Percentiles rank a stretch among this genome's conserved stretches.
These are phyloP conservation scores for Tetrapedia diversipes DNA, from an alignment of 2,888 invertebrate species.

Conservation along the genomic window DNA sequence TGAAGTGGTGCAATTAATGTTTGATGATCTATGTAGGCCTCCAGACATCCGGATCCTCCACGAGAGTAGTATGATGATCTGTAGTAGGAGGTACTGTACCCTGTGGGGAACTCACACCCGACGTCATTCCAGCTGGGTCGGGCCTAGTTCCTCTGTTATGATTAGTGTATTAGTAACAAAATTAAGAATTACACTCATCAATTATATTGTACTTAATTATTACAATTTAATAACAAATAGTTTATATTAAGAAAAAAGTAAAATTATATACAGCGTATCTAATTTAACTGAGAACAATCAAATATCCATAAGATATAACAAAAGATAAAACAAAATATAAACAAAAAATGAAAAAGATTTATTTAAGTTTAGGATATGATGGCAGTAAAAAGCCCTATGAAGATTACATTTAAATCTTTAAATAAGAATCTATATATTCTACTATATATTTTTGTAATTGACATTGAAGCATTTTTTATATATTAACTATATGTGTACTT, in stretches of 20 bases:
- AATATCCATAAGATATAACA: no score
- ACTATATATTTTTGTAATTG: no score
- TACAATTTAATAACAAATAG: slow-evolving; percentile 5
- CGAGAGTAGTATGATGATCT: slow-evolving; percentile 91
- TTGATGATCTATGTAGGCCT: slow-evolving; percentile 91
- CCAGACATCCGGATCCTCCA: slow-evolving; percentile 97
- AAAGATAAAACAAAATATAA: no score
- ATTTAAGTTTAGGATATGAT: no score
- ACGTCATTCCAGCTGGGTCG: slow-evolving; percentile 86
- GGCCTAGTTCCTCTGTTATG: slow-evolving; percentile 90
- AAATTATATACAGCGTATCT: slow-evolving; percentile 21
- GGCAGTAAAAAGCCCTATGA: no score
- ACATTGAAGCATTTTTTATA: no score
- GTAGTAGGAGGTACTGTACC: slow-evolving; percentile 85
- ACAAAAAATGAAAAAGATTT: no score
- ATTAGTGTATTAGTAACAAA: slow-evolving; percentile 65
- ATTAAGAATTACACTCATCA: slow-evolving; percentile 33
- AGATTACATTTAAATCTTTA: no score
- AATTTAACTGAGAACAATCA: no score
- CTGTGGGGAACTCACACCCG: slow-evolving; percentile 86
- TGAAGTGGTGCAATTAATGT: slow-evolving; percentile 79
- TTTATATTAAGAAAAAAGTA: slow-evolving; percentile 1
- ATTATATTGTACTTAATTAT: slow-evolving; percentile 21
- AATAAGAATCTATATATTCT: no score
- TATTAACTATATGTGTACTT: no score